Evolutionary conservation across 2,113 vertebrate species (phyloP).

Genomic region (chimpanzee (Pan troglodytes)): DNA sequence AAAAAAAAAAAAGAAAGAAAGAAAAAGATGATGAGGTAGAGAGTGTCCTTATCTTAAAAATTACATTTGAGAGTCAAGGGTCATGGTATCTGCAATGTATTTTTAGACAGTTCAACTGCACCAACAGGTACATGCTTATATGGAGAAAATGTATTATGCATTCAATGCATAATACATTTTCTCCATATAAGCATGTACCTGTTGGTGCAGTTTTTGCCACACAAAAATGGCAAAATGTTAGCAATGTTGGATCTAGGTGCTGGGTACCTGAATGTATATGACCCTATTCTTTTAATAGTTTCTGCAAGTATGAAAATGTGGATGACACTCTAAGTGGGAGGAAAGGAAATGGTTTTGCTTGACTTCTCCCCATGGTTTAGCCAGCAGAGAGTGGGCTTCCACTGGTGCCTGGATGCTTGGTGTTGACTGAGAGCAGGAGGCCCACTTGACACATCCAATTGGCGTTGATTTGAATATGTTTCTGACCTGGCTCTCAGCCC

Average conservation of each 20-base stretch:
- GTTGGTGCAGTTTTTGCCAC: neutral
- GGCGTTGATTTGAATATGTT: neutral
- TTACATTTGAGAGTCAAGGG: neutral
- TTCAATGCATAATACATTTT: neutral
- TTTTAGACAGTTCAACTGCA: neutral
- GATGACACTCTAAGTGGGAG: neutral
- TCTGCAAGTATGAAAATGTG: neutral
- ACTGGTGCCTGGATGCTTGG: neutral
- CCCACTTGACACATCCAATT: neutral
- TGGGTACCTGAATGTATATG: neutral
- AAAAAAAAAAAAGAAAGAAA: too few relatives aligned
- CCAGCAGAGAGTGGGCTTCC: neutral
- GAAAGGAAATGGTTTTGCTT: neutral
- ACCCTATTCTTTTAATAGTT: neutral
- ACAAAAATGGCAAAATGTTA: neutral
- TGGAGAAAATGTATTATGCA: neutral
- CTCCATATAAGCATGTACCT: neutral
- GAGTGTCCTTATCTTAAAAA: neutral
- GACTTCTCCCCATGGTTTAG: neutral
- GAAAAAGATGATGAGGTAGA: neutral
- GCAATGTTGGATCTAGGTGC: neutral
- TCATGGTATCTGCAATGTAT: neutral
- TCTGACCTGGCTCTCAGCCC: neutral
- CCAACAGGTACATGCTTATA: neutral
- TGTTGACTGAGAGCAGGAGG: neutral